A percentile compares a stretch with the other conserved stretches of the same genome.
phyloP scores from a whole-genome alignment of 1,140 invertebrate genomes.

The Pogonomyrmex californicus region DNA sequence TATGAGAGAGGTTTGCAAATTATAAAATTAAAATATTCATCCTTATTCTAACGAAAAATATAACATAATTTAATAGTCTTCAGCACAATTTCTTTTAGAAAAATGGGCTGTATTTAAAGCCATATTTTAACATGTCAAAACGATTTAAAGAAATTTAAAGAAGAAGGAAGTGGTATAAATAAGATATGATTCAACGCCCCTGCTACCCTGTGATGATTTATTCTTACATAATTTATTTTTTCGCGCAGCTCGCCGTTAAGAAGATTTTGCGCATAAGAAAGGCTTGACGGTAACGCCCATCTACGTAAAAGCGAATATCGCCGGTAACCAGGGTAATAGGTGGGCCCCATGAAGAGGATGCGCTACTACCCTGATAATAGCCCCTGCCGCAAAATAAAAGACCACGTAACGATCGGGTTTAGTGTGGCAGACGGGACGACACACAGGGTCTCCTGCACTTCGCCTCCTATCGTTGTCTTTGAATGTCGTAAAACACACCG shows the following conservation, averaged over 20 bases:
- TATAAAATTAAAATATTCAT: constrained; percentile 4
- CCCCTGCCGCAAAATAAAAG: constrained; percentile 46
- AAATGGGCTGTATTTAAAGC: not conserved
- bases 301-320: constrained; percentile 20
- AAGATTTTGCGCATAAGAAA: not conserved
- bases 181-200: not conserved
- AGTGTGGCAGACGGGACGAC: constrained; percentile 21
- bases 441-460: not conserved
- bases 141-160: not conserved
- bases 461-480: not conserved
- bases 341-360: constrained; percentile 1
- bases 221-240: constrained; percentile 2
- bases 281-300: constrained; percentile 2
- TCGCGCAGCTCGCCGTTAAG: not conserved
- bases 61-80: not conserved
- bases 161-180: not conserved
- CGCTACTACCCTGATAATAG: constrained; percentile 35
- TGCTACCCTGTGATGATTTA: not conserved
- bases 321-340: not conserved
- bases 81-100: not conserved
- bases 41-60: not conserved
- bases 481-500: constrained; percentile 31
- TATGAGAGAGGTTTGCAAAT: not conserved
- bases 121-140: not conserved
- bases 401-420: constrained; percentile 51